Percentiles rank a stretch among this genome's conserved stretches.
phyloP scores from a whole-genome alignment of 2,113 vertebrate species.

The Aramus guarauna region DNA sequence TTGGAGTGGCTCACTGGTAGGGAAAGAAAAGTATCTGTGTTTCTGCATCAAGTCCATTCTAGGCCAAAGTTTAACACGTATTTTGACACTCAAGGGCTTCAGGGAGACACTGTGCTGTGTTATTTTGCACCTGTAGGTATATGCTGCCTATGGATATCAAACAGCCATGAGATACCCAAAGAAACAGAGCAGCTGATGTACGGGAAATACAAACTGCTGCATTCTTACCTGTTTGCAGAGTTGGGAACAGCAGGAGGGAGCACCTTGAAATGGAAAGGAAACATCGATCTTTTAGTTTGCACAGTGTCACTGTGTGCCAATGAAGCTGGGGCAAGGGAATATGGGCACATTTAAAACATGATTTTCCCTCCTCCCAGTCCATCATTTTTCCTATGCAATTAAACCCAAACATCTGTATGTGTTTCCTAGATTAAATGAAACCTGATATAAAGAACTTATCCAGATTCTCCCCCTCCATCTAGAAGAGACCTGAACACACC shows the following conservation, averaged over 20 bases:
- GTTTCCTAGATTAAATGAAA: background rate
- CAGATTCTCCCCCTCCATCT: background rate
- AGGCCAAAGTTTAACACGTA: background rate
- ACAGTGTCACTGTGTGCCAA: background rate
- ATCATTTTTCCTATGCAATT: background rate
- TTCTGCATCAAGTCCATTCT: background rate
- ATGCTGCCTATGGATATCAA: background rate
- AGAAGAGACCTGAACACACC: background rate
- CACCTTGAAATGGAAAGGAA: conserved; percentile 70
- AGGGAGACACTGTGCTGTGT: background rate
- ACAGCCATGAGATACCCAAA: background rate
- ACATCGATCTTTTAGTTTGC: background rate
- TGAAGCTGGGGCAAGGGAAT: background rate
- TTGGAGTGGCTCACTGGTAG: background rate
- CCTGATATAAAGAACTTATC: background rate
- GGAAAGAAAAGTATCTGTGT: background rate
- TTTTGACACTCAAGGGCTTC: background rate
- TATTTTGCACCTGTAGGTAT: background rate
- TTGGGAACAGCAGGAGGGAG: conserved; percentile 72
- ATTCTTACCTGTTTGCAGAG: conserved; percentile 82
- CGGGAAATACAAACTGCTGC: background rate
- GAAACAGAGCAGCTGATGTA: background rate
- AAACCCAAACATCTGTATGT: background rate
- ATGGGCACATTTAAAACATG: fast-evolving
- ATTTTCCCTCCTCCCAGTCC: background rate